Conservation (phyloP, 2,888 invertebrate genomes). For the Apamea sordens region DNA sequence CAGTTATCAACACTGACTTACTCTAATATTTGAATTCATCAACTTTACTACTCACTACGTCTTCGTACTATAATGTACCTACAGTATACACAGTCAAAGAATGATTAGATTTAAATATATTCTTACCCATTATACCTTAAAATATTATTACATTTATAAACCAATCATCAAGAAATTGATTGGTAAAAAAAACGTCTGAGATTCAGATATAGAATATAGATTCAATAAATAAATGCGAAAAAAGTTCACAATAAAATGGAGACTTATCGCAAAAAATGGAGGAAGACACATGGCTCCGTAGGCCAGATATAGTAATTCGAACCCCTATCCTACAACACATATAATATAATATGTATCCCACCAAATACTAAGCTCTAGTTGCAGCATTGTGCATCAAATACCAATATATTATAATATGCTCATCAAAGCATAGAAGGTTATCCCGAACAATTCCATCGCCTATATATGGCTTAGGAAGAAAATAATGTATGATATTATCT, state of each 20-base stretch:
- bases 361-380: slow-evolving; percentile 20
- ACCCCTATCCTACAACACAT: not conserved
- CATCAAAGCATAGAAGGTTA: not conserved
- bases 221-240: not conserved
- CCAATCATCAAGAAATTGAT: slow-evolving; percentile 29
- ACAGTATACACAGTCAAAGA: slow-evolving; percentile 38
- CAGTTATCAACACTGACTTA: not conserved
- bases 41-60: not conserved
- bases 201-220: slow-evolving; percentile 38
- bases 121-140: slow-evolving; percentile 19
- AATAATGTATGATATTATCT: slow-evolving; percentile 2
- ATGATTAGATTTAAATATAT: slow-evolving; percentile 8
- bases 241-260: not conserved
- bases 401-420: not conserved
- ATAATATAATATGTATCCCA: not conserved
- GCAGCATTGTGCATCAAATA: not conserved
- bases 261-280: not conserved
- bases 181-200: slow-evolving; percentile 19
- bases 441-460: slow-evolving; percentile 1
- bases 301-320: not conserved
- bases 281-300: slow-evolving; percentile 32
- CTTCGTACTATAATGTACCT: slow-evolving; percentile 37
- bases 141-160: slow-evolving; percentile 28
- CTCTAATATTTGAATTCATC: not conserved
- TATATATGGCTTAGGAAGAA: not conserved